Conservation (phyloP, 2,113 vertebrate species). For the Dromiciops gliroides region DNA sequence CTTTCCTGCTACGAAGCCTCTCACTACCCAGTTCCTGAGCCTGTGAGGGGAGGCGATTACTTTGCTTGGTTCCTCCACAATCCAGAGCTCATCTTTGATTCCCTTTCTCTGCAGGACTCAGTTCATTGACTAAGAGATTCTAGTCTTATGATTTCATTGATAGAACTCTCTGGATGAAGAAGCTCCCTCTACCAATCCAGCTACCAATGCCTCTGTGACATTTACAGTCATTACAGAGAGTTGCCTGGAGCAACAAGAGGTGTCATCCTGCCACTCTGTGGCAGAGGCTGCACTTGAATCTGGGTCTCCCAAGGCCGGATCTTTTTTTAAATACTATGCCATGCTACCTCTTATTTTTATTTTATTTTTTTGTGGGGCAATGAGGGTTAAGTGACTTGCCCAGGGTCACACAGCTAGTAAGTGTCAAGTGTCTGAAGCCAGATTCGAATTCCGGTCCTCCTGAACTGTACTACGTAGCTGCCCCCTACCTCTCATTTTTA, state of each 20-base stretch:
- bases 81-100: background rate
- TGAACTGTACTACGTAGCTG: too few relatives aligned
- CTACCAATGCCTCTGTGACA: background rate
- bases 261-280: background rate
- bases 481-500: background rate
- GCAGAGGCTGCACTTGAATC: background rate
- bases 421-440: too few relatives aligned
- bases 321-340: background rate
- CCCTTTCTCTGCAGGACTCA: background rate
- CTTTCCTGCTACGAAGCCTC: background rate
- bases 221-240: background rate
- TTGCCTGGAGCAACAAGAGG: background rate
- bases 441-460: too few relatives aligned
- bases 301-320: background rate
- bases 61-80: background rate
- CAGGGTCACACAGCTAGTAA: too few relatives aligned
- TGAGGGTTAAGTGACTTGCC: too few relatives aligned
- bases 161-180: background rate
- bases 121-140: background rate
- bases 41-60: background rate
- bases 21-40: background rate
- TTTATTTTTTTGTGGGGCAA: too few relatives aligned
- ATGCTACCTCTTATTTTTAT: background rate
- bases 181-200: background rate
- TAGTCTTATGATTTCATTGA: background rate